Evolutionary conservation across 2,113 vertebrate genomes (phyloP).

Genomic region (Cavia aperea): DNA sequence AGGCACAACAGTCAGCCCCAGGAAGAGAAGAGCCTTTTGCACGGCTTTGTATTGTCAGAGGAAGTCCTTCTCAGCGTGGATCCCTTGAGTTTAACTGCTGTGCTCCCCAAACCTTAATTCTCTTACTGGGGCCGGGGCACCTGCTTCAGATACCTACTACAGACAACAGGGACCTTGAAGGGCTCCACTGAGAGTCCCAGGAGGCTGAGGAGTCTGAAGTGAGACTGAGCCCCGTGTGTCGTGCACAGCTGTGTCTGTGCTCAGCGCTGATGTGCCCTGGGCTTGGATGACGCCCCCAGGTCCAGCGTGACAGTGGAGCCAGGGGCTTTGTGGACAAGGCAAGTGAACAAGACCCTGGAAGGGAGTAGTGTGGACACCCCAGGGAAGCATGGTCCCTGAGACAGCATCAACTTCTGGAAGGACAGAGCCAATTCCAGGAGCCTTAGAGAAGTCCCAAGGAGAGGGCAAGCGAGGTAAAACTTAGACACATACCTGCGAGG

Average conservation of each 20-base stretch:
- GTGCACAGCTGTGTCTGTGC: rapidly evolving
- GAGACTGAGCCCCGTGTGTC: neutral
- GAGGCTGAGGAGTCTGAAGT: neutral
- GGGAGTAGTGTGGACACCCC: neutral
- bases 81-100: neutral
- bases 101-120: neutral
- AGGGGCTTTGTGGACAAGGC: neutral
- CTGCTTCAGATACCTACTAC: neutral
- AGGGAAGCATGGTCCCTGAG: neutral
- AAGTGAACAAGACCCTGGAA: neutral
- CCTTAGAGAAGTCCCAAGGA: neutral
- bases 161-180: neutral
- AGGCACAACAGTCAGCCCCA: neutral
- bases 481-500: neutral
- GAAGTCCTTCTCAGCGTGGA: neutral
- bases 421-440: neutral
- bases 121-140: neutral
- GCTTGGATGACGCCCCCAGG: neutral
- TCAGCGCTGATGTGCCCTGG: no score
- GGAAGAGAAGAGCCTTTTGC: neutral
- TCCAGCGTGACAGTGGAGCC: neutral
- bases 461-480: neutral
- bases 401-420: neutral
- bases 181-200: neutral
- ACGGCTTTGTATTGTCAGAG: neutral